Conservation (phyloP, 2,888 invertebrate species). For the Rhodophaea formosa region DNA sequence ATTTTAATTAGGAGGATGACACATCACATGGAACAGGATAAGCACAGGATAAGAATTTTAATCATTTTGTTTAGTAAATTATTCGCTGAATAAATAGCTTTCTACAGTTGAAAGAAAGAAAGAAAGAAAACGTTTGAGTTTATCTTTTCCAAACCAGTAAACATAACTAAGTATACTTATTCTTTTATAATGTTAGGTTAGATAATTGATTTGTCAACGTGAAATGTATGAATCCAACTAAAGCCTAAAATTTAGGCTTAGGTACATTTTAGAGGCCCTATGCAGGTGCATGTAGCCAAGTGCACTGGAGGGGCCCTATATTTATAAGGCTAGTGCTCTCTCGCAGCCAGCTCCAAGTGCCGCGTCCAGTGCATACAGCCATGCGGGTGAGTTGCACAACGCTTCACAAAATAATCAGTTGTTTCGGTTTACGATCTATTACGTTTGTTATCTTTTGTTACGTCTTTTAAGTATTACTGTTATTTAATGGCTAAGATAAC, state of each 20-base stretch:
- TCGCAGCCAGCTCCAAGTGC: conserved; percentile 42
- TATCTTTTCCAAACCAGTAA: too few relatives aligned
- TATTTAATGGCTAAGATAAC: not conserved
- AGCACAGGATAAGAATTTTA: too few relatives aligned
- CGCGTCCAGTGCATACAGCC: conserved; percentile 35
- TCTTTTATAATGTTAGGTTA: too few relatives aligned
- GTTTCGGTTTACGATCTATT: not conserved
- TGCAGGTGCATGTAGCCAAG: conserved; percentile 34
- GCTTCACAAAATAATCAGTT: not conserved
- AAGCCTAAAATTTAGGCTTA: not conserved
- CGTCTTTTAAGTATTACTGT: not conserved
- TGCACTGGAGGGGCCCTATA: conserved; percentile 61
- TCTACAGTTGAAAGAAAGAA: too few relatives aligned
- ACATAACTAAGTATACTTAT: too few relatives aligned
- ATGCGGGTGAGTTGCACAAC: conserved; percentile 50
- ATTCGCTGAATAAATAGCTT: too few relatives aligned
- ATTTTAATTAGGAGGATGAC: too few relatives aligned
- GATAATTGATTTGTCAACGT: too few relatives aligned
- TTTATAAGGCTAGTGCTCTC: conserved; percentile 57
- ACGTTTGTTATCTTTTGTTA: not conserved
- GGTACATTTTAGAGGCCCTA: conserved; percentile 3
- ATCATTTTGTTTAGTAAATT: too few relatives aligned
- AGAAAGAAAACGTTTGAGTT: too few relatives aligned
- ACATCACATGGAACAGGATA: too few relatives aligned
- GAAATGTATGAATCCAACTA: too few relatives aligned